These are phyloP conservation scores for Sebastes kiyomatsui DNA, from an alignment of 2,797 vertebrate genomes.

Conservation along the genomic window DNA sequence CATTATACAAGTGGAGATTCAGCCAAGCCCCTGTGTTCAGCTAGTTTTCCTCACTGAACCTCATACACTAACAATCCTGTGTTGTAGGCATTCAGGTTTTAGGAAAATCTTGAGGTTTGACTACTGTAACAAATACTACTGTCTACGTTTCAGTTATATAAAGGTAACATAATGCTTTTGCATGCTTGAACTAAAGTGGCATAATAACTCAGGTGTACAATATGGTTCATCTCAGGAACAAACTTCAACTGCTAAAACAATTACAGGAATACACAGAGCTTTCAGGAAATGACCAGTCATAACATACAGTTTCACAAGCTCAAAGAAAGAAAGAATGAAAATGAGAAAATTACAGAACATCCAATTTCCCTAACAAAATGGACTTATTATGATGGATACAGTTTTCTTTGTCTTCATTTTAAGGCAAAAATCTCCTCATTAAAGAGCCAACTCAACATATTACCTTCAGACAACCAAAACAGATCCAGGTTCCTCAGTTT, in stretches of 20 bases:
- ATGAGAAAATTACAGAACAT: not conserved
- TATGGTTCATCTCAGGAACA: not conserved
- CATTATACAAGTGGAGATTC: slow-evolving; percentile 34
- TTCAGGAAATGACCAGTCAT: not conserved
- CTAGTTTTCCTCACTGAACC: slow-evolving; percentile 16
- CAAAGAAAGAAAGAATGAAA: too few relatives aligned
- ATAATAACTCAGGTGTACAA: not conserved
- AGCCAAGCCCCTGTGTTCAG: slow-evolving; percentile 42
- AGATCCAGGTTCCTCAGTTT: not conserved
- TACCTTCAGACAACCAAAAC: not conserved
- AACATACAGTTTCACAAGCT: not conserved
- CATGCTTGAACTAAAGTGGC: not conserved
- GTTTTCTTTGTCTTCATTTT: not conserved
- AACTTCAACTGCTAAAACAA: slow-evolving; percentile 12
- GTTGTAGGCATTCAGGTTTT: not conserved
- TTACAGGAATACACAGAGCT: not conserved
- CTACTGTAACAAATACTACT: not conserved
- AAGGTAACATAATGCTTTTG: not conserved
- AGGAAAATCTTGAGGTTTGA: not conserved
- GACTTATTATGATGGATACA: not conserved
- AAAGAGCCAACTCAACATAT: not conserved
- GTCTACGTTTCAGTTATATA: not conserved
- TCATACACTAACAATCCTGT: not conserved
- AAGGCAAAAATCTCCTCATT: not conserved
- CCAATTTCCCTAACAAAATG: not conserved